A percentile compares a stretch with the other conserved stretches of the same genome.
Evolutionary conservation across 2,888 invertebrate species (phyloP).

Genomic region (Ophraella communa): DNA sequence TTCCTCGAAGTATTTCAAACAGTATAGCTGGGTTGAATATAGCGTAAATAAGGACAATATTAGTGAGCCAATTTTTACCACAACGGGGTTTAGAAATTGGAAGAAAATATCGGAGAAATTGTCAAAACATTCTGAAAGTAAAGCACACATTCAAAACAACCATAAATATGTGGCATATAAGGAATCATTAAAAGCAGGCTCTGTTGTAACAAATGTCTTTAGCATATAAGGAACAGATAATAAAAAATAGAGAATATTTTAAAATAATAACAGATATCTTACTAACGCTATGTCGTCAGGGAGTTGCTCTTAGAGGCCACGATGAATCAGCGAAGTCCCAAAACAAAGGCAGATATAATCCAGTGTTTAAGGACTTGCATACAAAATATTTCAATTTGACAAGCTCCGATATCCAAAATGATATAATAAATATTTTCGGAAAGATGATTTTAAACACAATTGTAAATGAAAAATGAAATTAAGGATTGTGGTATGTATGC

Average conservation of each 20-base stretch:
- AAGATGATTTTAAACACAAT: background rate
- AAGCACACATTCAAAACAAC: background rate
- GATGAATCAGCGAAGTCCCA: conserved; percentile 8
- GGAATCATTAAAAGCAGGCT: background rate
- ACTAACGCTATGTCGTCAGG: too few relatives aligned
- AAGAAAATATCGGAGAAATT: conserved; percentile 1
- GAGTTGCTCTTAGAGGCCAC: conserved; percentile 9
- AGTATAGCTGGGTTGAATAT: conserved; percentile 21
- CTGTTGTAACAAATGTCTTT: too few relatives aligned
- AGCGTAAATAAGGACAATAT: conserved; percentile 10
- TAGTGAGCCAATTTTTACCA: conserved; percentile 13
- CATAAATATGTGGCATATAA: conserved; percentile 4
- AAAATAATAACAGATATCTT: too few relatives aligned
- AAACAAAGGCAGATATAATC: conserved; percentile 12
- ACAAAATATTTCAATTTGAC: too few relatives aligned
- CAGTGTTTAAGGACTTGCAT: too few relatives aligned
- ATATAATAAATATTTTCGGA: conserved; percentile 9
- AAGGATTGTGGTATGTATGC: conserved; percentile 11
- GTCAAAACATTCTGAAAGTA: conserved; percentile 13
- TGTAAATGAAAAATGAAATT: background rate
- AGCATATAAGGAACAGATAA: conserved; percentile 9
- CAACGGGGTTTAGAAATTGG: conserved; percentile 12
- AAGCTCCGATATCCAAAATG: conserved; percentile 19
- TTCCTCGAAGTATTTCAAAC: background rate
- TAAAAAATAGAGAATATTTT: conserved; percentile 21